A percentile compares a stretch with the other conserved stretches of the same genome.
Evolutionary conservation across 2,888 invertebrate species (phyloP).

Genomic region (Plebejus melissa): DNA sequence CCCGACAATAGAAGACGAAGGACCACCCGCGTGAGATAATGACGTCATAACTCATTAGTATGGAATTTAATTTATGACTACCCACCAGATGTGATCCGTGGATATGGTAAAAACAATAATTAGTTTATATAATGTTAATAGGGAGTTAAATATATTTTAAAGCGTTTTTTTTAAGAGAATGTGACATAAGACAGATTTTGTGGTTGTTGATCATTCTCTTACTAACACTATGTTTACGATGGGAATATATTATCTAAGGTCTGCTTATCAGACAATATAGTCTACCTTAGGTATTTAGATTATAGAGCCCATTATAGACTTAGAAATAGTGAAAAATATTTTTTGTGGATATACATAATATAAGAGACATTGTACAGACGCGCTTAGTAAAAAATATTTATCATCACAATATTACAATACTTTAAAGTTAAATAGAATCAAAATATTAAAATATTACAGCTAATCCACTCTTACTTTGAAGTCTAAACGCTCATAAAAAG

Average conservation of each 20-base stretch:
- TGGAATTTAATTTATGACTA: conserved; percentile 57
- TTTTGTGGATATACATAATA: too few species aligned
- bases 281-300: not conserved
- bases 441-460: not conserved
- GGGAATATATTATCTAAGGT: too few species aligned
- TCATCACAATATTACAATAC: not conserved
- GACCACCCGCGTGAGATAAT: conserved; percentile 57
- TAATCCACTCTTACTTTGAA: not conserved
- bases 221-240: too few species aligned
- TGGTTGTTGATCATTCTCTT: not conserved
- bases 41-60: conserved; percentile 68
- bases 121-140: not conserved
- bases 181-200: not conserved
- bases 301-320: not conserved
- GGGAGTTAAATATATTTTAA: not conserved
- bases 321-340: too few species aligned
- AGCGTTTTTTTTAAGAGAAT: not conserved
- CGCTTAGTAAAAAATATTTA: too few species aligned
- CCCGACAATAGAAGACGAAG: conserved; percentile 35
- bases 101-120: conserved; percentile 17
- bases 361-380: too few species aligned
- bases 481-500: not conserved
- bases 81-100: conserved; percentile 17
- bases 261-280: not conserved
- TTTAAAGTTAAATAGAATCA: not conserved